These are phyloP conservation scores for Rhagonycha fulva DNA, from an alignment of 2,888 invertebrate species.

Conservation along the genomic window DNA sequence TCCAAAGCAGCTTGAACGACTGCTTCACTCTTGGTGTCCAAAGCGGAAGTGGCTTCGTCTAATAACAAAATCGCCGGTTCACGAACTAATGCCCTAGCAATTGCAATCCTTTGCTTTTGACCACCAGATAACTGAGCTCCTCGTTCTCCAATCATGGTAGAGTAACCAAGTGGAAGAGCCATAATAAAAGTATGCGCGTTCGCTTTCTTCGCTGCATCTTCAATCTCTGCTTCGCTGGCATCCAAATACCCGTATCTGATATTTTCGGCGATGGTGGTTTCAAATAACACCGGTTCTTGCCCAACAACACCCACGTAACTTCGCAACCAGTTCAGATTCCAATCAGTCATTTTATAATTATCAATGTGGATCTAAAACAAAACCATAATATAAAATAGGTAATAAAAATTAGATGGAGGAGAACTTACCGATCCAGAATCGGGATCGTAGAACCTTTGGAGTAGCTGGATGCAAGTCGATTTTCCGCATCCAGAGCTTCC, in stretches of 20 bases:
- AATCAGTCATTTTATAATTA: constrained; percentile 66
- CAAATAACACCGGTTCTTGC: constrained; percentile 89
- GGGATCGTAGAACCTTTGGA: constrained; percentile 77
- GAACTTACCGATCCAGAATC: constrained; percentile 66
- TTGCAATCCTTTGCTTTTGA: constrained; percentile 89
- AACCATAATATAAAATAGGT: neutral
- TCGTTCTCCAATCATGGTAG: constrained; percentile 83
- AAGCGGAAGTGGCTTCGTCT: constrained; percentile 89
- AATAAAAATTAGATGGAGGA: neutral
- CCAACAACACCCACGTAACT: constrained; percentile 85
- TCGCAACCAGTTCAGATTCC: constrained; percentile 82
- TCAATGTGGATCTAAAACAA: constrained; percentile 64
- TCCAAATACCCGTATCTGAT: constrained; percentile 73
- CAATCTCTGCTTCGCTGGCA: constrained; percentile 69
- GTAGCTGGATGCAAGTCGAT: constrained; percentile 73
- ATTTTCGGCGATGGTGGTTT: constrained; percentile 82
- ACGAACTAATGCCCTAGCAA: constrained; percentile 83
- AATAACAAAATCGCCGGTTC: constrained; percentile 78
- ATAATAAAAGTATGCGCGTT: constrained; percentile 80
- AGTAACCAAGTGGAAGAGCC: constrained; percentile 76
- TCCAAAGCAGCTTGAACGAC: constrained; percentile 82
- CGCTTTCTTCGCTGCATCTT: constrained; percentile 71
- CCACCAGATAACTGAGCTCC: constrained; percentile 85
- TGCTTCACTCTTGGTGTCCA: constrained; percentile 84
- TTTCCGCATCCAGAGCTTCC: constrained; percentile 80